Evolutionary conservation across 2,113 vertebrate species (phyloP), one percentile per base, ranked within the genome.

Genomic region (Copsychus sechellarum): DNA sequence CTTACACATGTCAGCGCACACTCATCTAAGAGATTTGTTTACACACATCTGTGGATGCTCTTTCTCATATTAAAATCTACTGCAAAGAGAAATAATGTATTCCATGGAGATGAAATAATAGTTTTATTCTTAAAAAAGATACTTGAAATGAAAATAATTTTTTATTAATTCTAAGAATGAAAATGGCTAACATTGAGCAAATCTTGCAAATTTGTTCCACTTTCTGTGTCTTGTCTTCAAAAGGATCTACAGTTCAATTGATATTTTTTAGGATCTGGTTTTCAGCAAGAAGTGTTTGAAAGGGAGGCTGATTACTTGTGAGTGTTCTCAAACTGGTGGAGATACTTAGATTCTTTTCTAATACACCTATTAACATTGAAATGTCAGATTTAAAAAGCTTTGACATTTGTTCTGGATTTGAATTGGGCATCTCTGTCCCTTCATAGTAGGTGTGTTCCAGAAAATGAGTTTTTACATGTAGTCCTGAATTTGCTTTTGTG

Each of bases 1-100:
- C 33, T 16, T 23, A 18, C 9, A 10, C 28, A 18, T 6, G 4
- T 2, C 0, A 61, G 50, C 40, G 61, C 48, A 12, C 8, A 2
- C 7, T 51, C 12, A n/a, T 56, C 24, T 40, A 31, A 78, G 64
- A 43, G 29, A 11, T 56, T 79, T 67, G 7, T 50, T 83, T 61
- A 34, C 22, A 4, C 33, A 12, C 6, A 45, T 57, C 67, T 58
- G 20, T 62, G 42, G n/a, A 14, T 88, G 69, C 14, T 61, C 18
- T 66, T 77, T 81, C 23, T 80, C 18, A 8, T 61, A 29, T 50
- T 70, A 58, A 81, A 91, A 74, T 84, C 8, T 14, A 11, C 21
- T 3, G 0, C 29, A 53, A 88, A 62, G 21, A n/a, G 38, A 61
- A 57, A 62, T 26, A 10, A 38, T 17, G 10, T 38, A 54, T 23